These are phyloP conservation scores for Timema cristinae DNA, from an alignment of 2,888 invertebrate genomes.

Conservation along the genomic window DNA sequence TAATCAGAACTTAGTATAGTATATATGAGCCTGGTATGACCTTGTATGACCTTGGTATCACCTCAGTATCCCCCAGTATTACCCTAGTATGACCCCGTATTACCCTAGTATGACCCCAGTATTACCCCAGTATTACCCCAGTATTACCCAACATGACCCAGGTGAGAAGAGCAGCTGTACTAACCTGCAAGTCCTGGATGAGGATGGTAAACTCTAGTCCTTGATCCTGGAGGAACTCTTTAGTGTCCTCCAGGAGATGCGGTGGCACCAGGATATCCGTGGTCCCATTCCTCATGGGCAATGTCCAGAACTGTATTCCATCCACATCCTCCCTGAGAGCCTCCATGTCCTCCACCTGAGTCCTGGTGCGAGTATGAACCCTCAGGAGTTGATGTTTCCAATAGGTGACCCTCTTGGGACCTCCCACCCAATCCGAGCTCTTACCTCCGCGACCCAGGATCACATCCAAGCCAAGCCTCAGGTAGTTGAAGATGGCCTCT, in stretches of 20 bases:
- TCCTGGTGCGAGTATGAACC: conserved; percentile 45
- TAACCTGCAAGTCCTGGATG: conserved; percentile 68
- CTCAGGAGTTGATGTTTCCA: conserved; percentile 39
- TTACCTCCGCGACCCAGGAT: too few relatives aligned
- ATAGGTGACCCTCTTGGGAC: conserved; percentile 45
- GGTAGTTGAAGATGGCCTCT: too few relatives aligned
- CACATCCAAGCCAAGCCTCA: too few relatives aligned
- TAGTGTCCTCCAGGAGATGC: conserved; percentile 55
- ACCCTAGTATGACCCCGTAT: too few relatives aligned
- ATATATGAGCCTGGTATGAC: too few relatives aligned
- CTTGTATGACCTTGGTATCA: too few relatives aligned
- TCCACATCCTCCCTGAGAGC: conserved; percentile 46
- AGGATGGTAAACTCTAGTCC: conserved; percentile 62
- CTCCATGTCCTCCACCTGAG: conserved; percentile 46
- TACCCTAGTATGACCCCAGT: too few relatives aligned
- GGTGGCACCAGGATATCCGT: conserved; percentile 73
- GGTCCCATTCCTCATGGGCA: conserved; percentile 51
- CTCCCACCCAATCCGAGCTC: conserved; percentile 38
- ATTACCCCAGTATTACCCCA: too few relatives aligned
- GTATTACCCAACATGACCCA: too few relatives aligned
- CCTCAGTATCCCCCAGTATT: too few relatives aligned
- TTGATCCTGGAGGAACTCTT: conserved; percentile 56
- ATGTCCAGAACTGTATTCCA: conserved; percentile 57
- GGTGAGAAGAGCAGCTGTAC: not conserved
- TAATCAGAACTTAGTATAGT: too few relatives aligned